Conservation (phyloP, 2,797 vertebrate genomes). For the Manis pentadactyla region DNA sequence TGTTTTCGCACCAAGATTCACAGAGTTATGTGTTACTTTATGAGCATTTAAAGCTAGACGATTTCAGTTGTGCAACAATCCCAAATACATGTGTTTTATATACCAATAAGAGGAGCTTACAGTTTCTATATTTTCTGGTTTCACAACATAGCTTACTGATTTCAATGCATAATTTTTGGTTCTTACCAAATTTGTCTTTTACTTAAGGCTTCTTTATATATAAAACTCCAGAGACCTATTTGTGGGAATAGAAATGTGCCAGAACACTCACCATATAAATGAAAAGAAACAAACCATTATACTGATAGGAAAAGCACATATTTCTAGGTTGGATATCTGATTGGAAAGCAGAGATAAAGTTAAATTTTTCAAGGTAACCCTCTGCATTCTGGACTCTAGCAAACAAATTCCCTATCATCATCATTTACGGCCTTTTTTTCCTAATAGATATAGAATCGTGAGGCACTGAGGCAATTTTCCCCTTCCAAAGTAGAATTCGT, state of each 20-base stretch:
- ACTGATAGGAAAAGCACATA: background rate
- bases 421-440: background rate
- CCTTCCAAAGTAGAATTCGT: constrained; percentile 64
- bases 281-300: background rate
- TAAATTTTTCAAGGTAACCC: constrained; percentile 17
- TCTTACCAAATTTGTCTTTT: constrained; percentile 64
- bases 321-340: constrained; percentile 36
- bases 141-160: background rate
- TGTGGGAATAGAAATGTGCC: constrained; percentile 37
- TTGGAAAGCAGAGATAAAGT: background rate
- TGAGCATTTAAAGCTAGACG: background rate
- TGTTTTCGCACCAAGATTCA: background rate
- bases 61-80: background rate
- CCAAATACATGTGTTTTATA: constrained; percentile 9
- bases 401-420: background rate
- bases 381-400: background rate
- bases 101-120: constrained; percentile 2
- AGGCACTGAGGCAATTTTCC: constrained; percentile 45
- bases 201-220: constrained; percentile 59
- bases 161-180: constrained; percentile 59
- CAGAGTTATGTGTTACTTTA: background rate
- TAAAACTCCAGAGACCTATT: constrained; percentile 65
- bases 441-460: constrained; percentile 44
- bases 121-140: constrained; percentile 61
- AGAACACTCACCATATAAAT: constrained; percentile 8